Evolutionary conservation across 2,888 invertebrate genomes (phyloP), one percentile per base, ranked within the genome.

Genomic region (Orthonevra nobilis): DNA sequence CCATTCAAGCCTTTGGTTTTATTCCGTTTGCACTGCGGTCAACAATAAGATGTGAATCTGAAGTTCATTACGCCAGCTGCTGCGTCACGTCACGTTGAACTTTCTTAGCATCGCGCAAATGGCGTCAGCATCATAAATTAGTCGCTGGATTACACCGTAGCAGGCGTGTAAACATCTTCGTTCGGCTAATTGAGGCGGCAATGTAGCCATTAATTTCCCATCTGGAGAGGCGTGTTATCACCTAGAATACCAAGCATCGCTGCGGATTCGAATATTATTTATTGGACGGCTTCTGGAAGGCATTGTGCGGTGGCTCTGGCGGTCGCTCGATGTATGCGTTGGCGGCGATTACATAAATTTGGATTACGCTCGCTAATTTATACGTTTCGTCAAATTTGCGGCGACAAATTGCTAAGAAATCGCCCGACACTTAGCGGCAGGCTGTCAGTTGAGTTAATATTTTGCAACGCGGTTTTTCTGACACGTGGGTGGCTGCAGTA

Each of bases 211-310:
- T 75, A 72, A 70, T 77, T 77, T 58, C 58, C 52, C 42, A 58
- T 52, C 19, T 28, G 56, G 50, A 64, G 42, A 20, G 30, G 38
- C 60, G 46, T 48, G n/a, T n/a, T n/a, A n/a, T 58, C 60, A 52
- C 63, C 64, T 72, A 46, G 54, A 77, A 77, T 64, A 77, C n/a
- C n/a, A n/a, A n/a, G 77, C 26, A 58, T 15, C 46, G 32, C 61
- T 26, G 12, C 56, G 70, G 63, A 72, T 72, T 77, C 77, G 72
- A 72, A 77, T 64, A 64, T 77, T 77, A 72, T 77, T 77, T 77
- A 77, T 77, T 34, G 50, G 40, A 10, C 9, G 15, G 61, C 23
- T 40, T 52, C 68, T 40, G 61, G 30, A 28, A 50, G 52, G 38
- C 19, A n/a, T 23, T 42, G 12, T 32, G 42, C 10, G 14, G 10